Conservation (phyloP, 2,797 vertebrate species). For the Bucorvus abyssinicus region DNA sequence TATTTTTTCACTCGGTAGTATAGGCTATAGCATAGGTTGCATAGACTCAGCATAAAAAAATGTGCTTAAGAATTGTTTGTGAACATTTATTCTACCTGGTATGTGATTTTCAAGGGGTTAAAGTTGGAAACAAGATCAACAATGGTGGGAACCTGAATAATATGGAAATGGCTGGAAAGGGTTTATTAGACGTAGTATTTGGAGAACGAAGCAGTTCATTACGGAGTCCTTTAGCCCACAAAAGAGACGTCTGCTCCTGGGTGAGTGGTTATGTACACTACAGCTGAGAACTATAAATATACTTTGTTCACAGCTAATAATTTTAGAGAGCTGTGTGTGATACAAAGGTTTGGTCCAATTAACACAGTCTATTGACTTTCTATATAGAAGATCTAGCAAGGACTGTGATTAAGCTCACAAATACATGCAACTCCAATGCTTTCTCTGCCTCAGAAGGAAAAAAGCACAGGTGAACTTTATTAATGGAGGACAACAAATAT, state of each 20-base stretch:
- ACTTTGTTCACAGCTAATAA: conserved; percentile 19
- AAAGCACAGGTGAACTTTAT: not conserved
- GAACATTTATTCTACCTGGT: not conserved
- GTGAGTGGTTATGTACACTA: not conserved
- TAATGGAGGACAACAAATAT: not conserved
- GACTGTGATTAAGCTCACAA: not conserved
- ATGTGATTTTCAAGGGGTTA: not conserved
- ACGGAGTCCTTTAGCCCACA: not conserved
- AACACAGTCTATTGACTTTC: conserved; percentile 28
- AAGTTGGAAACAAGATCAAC: not conserved
- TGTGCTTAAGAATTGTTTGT: not conserved
- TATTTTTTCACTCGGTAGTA: not conserved
- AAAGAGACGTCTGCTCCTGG: not conserved
- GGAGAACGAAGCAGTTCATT: not conserved
- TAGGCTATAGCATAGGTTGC: too few species aligned
- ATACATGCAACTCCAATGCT: not conserved
- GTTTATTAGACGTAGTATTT: not conserved
- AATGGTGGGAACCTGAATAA: not conserved
- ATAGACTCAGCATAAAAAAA: not conserved
- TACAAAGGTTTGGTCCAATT: conserved; percentile 6
- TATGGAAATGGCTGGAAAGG: not conserved
- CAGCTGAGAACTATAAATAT: conserved; percentile 33
- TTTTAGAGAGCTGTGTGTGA: not conserved
- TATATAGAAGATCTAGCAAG: not conserved
- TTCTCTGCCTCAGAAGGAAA: not conserved